These are phyloP conservation scores for Tridacna gigas DNA, from an alignment of 2,888 invertebrate genomes.

Conservation along the genomic window DNA sequence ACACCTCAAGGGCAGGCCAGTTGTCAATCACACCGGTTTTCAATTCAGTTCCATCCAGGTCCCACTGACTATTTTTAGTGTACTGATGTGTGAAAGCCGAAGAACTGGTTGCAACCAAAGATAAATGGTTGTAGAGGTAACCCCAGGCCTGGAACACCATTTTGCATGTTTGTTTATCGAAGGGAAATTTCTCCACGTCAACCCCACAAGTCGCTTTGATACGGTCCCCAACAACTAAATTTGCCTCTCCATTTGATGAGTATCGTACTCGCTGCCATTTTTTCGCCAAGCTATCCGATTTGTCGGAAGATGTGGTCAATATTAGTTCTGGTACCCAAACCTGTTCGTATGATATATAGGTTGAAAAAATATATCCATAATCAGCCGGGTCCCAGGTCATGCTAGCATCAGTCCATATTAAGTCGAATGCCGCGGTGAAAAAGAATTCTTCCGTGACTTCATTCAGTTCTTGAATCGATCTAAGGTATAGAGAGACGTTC, in stretches of 20 bases:
- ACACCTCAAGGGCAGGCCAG: neutral
- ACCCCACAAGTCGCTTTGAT: constrained; percentile 55
- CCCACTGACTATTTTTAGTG: constrained; percentile 7
- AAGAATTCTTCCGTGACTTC: constrained; percentile 49
- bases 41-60: neutral
- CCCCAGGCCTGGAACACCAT: constrained; percentile 50
- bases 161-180: constrained; percentile 55
- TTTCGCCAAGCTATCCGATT: constrained; percentile 44
- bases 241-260: constrained; percentile 33
- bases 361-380: constrained; percentile 16
- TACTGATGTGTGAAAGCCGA: neutral
- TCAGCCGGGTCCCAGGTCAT: constrained; percentile 35
- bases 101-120: neutral
- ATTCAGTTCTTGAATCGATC: constrained; percentile 47
- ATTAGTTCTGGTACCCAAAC: constrained; percentile 64
- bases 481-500: constrained; percentile 27
- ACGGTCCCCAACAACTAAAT: constrained; percentile 38
- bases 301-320: constrained; percentile 52
- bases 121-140: constrained; percentile 37
- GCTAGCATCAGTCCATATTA: constrained; percentile 40
- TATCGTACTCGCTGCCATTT: constrained; percentile 50
- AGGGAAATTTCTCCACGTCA: constrained; percentile 56
- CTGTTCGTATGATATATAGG: constrained; percentile 23
- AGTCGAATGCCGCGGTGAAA: constrained; percentile 18
- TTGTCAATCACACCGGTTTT: neutral